Evolutionary conservation across 2,113 vertebrate species (phyloP).

Genomic region (Corythaeola cristata): DNA sequence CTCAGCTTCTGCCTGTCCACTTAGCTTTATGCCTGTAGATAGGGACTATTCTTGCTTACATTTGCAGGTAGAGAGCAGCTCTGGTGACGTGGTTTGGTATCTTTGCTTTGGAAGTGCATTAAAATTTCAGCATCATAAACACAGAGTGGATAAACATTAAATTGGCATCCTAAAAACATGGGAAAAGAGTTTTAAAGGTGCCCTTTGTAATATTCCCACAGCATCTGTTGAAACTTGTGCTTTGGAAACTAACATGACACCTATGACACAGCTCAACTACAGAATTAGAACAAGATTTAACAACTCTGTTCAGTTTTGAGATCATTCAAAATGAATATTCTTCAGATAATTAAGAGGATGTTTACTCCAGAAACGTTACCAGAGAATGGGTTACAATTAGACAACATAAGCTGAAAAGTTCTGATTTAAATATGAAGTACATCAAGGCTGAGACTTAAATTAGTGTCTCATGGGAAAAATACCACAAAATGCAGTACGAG

Average conservation of each 20-base stretch:
- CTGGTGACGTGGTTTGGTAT: neutral
- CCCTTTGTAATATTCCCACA: neutral
- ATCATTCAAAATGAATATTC: neutral
- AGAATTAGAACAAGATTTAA: neutral
- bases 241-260: neutral
- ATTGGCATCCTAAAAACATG: neutral
- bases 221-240: neutral
- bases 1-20: neutral
- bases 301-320: neutral
- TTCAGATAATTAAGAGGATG: neutral
- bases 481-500: neutral
- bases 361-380: neutral
- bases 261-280: neutral
- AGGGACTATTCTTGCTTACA: neutral
- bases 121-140: neutral
- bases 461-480: neutral
- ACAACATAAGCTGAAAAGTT: neutral
- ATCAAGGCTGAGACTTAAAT: neutral
- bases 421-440: neutral
- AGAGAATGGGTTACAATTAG: neutral
- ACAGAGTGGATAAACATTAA: neutral
- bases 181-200: neutral
- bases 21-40: neutral
- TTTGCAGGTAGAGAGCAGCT: neutral
- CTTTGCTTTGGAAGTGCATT: neutral